Conservation (phyloP, 1,140 invertebrate genomes). For the Drosophila nigrodunni region DNA sequence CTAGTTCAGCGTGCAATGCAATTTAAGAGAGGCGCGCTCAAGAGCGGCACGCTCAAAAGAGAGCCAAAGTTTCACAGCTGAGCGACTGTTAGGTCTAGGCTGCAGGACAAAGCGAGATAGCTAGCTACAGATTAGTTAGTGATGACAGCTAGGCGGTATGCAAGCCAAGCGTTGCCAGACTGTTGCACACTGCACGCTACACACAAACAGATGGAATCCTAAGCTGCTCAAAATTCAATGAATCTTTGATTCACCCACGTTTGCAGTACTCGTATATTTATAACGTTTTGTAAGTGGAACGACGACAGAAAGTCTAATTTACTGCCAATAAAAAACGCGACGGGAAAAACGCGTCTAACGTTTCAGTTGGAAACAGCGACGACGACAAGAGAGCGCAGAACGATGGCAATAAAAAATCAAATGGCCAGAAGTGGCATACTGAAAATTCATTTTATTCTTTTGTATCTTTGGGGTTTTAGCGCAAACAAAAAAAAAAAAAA, state of each 20-base stretch:
- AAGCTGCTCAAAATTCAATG: neutral
- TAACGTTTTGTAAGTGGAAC: constrained; percentile 47
- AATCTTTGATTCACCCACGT: constrained; percentile 16
- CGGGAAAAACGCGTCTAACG: constrained; percentile 34
- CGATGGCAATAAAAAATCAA: constrained; percentile 36
- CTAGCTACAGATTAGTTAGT: neutral
- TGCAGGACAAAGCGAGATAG: neutral
- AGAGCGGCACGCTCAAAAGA: too few species aligned
- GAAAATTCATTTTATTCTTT: constrained; percentile 34
- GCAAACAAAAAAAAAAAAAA: neutral
- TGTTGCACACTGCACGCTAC: neutral
- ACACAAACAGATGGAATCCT: neutral
- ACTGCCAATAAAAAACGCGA: constrained; percentile 56
- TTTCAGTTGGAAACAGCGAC: constrained; percentile 9
- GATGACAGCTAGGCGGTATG: neutral
- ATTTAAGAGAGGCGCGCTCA: too few species aligned
- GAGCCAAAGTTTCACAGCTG: neutral
- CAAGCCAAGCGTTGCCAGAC: neutral
- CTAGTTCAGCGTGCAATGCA: too few species aligned
- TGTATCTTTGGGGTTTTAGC: neutral
- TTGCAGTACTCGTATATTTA: constrained; percentile 26
- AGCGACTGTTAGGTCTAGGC: neutral
- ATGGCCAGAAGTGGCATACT: constrained; percentile 32
- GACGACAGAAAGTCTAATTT: constrained; percentile 58
- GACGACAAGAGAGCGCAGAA: constrained; percentile 4